Base-by-base conservation (phyloP, 2,113 vertebrate species). In the Otocyon megalotis region DNA sequence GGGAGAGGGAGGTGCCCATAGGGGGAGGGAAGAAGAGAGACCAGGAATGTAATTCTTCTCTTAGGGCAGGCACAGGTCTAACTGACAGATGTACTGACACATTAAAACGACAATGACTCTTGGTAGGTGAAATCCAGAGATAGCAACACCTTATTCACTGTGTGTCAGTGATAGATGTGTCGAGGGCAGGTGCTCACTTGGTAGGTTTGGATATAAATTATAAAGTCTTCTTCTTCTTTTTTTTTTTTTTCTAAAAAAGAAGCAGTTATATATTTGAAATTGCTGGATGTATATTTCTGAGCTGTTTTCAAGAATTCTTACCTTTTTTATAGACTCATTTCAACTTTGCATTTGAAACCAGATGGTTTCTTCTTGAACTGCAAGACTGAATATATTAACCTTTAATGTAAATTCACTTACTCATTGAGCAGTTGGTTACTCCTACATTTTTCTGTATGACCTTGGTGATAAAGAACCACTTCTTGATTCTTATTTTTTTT, bases 341-440 rank as follows among this genome's bases (percentile, higher is more conserved):
- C 71, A 96, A 92, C 60, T 94, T 88, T 90, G 35, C 81, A 8
- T 97, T 97, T 98, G 88, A 97, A 97, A 88, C 92, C 94, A 97
- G 84, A 95, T 97, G 90, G 96, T 88, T 96, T 96, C 81, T 93
- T 96, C 93, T 97, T 98, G 90, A 96, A 90, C 87, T 96, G 60
- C 79, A 97, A 97, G 96, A 97, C 88, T 88, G 92, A 97, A 93
- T 96, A 79, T 96, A 96, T 96, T 97, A 97, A 97, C 97, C 97
- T 98, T 98, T 92, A 93, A 94, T 97, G 83, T 97, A 97, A 98
- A 97, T 92, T 72, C 60, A 96, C 69, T 96, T 63, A 89, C 67
- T 90, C 35, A 90, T 35, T 72, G 54, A 94, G 84, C 71, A 96
- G 90, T 96, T 96, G 90, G 94, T 97, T 94, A 96, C 77, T 95